Conservation (phyloP, 2,113 vertebrate species). For the Megaleporinus macrocephalus region DNA sequence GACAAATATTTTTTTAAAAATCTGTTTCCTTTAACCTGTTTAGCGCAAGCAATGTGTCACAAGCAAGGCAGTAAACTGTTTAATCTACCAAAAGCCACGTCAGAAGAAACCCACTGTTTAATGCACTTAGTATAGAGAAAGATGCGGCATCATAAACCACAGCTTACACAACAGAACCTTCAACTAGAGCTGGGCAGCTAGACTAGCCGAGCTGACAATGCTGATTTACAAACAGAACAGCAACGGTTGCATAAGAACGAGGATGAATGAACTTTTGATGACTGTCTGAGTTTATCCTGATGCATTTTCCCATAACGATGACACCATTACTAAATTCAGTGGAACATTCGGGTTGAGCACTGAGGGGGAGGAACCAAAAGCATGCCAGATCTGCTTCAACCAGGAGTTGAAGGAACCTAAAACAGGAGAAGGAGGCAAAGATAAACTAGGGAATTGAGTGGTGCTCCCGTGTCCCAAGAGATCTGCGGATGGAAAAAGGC, state of each 20-base stretch:
- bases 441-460: conserved; percentile 31
- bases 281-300: neutral
- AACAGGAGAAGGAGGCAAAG: conserved; percentile 32
- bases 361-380: neutral
- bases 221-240: neutral
- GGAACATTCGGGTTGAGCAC: neutral
- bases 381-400: neutral
- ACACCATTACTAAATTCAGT: neutral
- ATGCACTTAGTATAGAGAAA: no score
- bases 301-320: neutral
- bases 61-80: no score
- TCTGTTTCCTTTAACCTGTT: no score
- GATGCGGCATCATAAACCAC: no score
- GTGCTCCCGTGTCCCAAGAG: conserved; percentile 53
- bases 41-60: no score
- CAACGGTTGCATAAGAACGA: neutral
- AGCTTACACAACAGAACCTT: no score
- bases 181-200: no score
- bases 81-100: no score
- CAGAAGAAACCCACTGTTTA: no score
- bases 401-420: neutral
- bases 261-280: neutral
- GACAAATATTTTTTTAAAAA: no score
- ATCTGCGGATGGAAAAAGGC: conserved; percentile 65
- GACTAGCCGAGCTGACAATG: neutral